Conservation (phyloP, 2,888 invertebrate species). For the Tenthredo amoena region DNA sequence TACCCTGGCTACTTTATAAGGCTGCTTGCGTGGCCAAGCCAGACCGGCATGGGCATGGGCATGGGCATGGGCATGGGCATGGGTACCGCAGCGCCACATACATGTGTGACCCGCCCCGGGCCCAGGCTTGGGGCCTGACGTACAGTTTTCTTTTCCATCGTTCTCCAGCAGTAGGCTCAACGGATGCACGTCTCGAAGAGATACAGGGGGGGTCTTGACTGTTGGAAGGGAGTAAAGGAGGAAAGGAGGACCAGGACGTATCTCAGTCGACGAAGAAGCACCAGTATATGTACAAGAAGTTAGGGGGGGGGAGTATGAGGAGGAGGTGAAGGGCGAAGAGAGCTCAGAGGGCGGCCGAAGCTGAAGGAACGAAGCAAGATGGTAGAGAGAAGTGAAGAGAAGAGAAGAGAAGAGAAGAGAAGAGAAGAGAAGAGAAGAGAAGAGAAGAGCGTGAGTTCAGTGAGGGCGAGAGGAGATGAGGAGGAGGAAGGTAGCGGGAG, state of each 20-base stretch:
- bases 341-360: slow-evolving; percentile 58
- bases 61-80: background rate
- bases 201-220: slow-evolving; percentile 45
- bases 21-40: slow-evolving; percentile 68
- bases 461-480: slow-evolving; percentile 40
- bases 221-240: slow-evolving; percentile 8
- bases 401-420: slow-evolving; percentile 50
- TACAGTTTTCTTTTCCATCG: slow-evolving; percentile 41
- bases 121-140: slow-evolving; percentile 22
- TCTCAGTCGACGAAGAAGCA: slow-evolving; percentile 37
- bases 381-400: slow-evolving; percentile 53
- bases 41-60: slow-evolving; percentile 51
- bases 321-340: slow-evolving; percentile 60
- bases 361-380: slow-evolving; percentile 60
- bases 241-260: slow-evolving; percentile 37
- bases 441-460: slow-evolving; percentile 50
- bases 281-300: slow-evolving; percentile 48
- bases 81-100: background rate
- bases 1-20: slow-evolving; percentile 77
- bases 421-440: slow-evolving; percentile 53
- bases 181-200: slow-evolving; percentile 12
- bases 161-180: slow-evolving; percentile 11
- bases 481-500: slow-evolving; percentile 45
- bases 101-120: slow-evolving; percentile 42
- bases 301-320: slow-evolving; percentile 61